Conservation (phyloP, 2,888 invertebrate species). For the Tetheella fluctuosa region DNA sequence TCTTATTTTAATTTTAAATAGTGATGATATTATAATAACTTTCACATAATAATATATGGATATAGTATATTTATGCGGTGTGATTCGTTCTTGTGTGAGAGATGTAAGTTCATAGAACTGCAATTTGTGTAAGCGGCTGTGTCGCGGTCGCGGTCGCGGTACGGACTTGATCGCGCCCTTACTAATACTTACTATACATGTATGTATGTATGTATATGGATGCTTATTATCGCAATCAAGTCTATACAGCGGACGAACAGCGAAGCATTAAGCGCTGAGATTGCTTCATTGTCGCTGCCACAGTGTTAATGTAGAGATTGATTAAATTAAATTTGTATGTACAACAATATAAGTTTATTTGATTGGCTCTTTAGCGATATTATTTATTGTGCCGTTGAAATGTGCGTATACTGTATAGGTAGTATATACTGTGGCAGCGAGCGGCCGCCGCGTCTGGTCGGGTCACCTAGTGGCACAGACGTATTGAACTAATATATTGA, state of each 20-base stretch:
- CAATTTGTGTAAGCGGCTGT: neutral
- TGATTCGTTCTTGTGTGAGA: constrained; percentile 8
- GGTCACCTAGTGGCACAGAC: constrained; percentile 6
- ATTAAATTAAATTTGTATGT: neutral
- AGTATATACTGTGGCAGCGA: neutral
- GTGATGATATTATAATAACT: constrained; percentile 21
- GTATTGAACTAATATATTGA: constrained; percentile 14
- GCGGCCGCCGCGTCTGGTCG: neutral
- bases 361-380: neutral
- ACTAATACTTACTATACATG: neutral
- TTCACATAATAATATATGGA: constrained; percentile 25
- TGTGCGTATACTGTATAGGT: neutral
- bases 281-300: neutral
- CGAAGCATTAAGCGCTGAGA: neutral
- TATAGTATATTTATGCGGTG: neutral
- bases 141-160: neutral
- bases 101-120: constrained; percentile 18
- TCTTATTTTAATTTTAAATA: constrained; percentile 14
- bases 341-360: neutral
- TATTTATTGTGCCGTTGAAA: neutral
- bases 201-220: too few relatives aligned
- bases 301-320: neutral
- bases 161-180: neutral
- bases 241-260: neutral
- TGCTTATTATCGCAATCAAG: neutral